Conservation (phyloP, 2,797 vertebrate species). For the Pampus argenteus region DNA sequence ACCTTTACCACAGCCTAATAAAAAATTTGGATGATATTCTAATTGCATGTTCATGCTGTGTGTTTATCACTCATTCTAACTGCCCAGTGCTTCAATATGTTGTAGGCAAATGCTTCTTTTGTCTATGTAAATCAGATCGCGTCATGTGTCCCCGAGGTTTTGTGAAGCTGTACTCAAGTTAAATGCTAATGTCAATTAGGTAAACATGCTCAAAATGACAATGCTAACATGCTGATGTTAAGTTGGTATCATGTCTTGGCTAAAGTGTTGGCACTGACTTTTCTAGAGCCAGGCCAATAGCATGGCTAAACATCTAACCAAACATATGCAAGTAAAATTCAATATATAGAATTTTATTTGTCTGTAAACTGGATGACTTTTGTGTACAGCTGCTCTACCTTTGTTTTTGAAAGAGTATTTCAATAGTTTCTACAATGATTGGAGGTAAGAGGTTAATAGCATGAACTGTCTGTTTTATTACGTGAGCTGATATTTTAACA, state of each 20-base stretch:
- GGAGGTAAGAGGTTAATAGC: slow-evolving; percentile 27
- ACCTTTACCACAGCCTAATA: slow-evolving; percentile 1
- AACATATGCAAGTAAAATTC: too few relatives aligned
- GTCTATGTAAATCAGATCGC: background rate
- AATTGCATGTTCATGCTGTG: background rate
- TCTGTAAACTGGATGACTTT: background rate
- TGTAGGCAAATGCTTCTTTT: background rate
- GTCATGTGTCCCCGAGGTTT: too few relatives aligned
- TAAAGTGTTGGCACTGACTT: too few relatives aligned
- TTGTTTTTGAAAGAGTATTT: background rate
- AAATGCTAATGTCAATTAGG: too few relatives aligned
- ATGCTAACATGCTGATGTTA: too few relatives aligned
- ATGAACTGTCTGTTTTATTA: slow-evolving; percentile 34
- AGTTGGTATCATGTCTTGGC: background rate
- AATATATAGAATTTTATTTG: background rate
- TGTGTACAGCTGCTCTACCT: background rate
- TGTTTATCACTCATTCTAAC: background rate
- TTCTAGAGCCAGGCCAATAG: too few relatives aligned
- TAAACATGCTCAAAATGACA: too few relatives aligned
- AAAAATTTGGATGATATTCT: background rate
- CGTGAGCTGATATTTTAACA: slow-evolving; percentile 50
- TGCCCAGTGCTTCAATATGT: background rate
- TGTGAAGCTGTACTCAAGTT: too few relatives aligned
- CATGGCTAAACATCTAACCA: too few relatives aligned
- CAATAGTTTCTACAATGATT: background rate